A percentile compares a stretch with the other conserved stretches of the same genome.
Conservation (phyloP, 2,113 vertebrate genomes). For the Cynoglossus semilaevis region DNA sequence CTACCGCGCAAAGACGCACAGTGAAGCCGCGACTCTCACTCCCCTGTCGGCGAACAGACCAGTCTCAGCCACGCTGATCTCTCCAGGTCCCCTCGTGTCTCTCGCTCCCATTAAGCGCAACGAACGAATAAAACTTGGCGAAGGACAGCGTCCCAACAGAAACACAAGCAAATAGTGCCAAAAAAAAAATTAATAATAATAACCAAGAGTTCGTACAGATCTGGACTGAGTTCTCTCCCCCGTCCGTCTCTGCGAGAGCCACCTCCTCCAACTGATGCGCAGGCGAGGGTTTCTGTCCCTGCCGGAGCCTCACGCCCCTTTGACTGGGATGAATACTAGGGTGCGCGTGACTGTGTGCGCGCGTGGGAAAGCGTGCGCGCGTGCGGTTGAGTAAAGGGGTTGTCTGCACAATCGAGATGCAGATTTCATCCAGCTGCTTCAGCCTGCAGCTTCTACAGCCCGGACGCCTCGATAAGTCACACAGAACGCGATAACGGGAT, state of each 20-base stretch:
- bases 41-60: conserved; percentile 30
- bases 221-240: conserved; percentile 28
- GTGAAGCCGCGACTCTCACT: conserved; percentile 37
- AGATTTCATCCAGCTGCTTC: conserved; percentile 49
- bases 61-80: conserved; percentile 36
- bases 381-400: background rate
- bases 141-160: background rate
- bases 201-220: conserved; percentile 32
- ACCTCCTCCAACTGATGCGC: conserved; percentile 46
- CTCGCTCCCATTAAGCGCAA: conserved; percentile 23
- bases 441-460: conserved; percentile 2
- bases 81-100: conserved; percentile 12
- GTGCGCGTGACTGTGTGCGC: conserved; percentile 20
- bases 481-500: background rate
- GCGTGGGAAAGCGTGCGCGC: conserved; percentile 11
- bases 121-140: conserved; percentile 20
- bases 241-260: conserved; percentile 39
- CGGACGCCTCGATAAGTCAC: conserved; percentile 26
- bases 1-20: conserved; percentile 55
- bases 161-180: background rate
- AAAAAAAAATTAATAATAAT: no score
- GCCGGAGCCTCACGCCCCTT: conserved; percentile 67
- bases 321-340: conserved; percentile 48
- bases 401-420: conserved; percentile 46
- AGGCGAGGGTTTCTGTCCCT: conserved; percentile 52